Conservation (phyloP, 92 coral and sea anemone genomes). For the Anthopleura xanthogrammica region DNA sequence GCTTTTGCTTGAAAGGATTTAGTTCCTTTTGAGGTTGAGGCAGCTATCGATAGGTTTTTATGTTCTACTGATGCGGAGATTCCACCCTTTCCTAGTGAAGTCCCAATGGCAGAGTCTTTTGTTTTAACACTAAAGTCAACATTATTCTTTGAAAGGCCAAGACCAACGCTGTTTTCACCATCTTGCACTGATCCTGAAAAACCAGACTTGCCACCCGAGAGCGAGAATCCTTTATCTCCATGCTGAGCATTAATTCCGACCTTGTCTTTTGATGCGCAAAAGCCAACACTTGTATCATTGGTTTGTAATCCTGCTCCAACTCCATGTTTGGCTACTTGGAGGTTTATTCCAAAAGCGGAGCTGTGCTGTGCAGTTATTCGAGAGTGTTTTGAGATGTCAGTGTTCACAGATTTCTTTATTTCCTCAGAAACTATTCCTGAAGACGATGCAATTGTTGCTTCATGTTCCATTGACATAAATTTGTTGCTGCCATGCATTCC, state of each 20-base stretch:
- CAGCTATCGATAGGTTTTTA: slow-evolving; percentile 39
- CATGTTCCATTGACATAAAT: slow-evolving; percentile 52
- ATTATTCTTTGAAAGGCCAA: slow-evolving; percentile 39
- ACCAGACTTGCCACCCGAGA: slow-evolving; percentile 52
- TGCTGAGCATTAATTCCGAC: slow-evolving; percentile 38
- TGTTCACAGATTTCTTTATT: slow-evolving; percentile 48
- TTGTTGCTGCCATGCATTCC: slow-evolving; percentile 38
- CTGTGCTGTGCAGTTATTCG: slow-evolving; percentile 32
- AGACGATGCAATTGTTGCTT: slow-evolving; percentile 56
- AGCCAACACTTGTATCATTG: slow-evolving; percentile 42
- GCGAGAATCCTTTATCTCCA: slow-evolving; percentile 52
- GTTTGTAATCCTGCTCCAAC: slow-evolving; percentile 39
- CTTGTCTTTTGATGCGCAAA: slow-evolving; percentile 40
- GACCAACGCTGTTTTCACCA: slow-evolving; percentile 43
- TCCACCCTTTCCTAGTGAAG: slow-evolving; percentile 50
- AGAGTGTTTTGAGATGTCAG: slow-evolving; percentile 44
- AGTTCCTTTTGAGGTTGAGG: slow-evolving; percentile 30
- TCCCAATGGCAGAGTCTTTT: slow-evolving; percentile 40
- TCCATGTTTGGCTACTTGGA: slow-evolving; percentile 41
- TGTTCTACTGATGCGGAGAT: slow-evolving; percentile 41
- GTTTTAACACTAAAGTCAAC: slow-evolving; percentile 27
- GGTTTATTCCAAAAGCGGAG: slow-evolving; percentile 46
- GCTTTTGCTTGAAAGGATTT: slow-evolving; percentile 38
- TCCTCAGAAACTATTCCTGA: slow-evolving; percentile 50
- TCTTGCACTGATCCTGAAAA: slow-evolving; percentile 45